Evolutionary conservation across 2,113 vertebrate species (phyloP).

Genomic region (Egretta garzetta): DNA sequence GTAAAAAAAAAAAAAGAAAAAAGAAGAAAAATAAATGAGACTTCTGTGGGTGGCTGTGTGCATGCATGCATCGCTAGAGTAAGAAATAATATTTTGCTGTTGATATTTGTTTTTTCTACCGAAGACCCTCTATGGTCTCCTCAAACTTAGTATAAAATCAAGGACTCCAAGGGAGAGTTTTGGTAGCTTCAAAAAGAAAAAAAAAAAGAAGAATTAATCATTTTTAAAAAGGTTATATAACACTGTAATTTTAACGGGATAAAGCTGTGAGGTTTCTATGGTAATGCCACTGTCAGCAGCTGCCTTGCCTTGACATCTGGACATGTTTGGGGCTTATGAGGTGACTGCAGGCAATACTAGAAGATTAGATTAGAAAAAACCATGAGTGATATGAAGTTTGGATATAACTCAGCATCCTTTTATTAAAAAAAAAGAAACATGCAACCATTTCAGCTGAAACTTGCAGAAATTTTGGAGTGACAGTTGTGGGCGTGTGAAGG

Average conservation of each 20-base stretch:
- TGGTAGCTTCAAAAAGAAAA: neutral
- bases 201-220: neutral
- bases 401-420: neutral
- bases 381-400: neutral
- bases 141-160: neutral
- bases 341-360: neutral
- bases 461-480: neutral
- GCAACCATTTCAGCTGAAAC: neutral
- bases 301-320: neutral
- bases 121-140: neutral
- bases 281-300: neutral
- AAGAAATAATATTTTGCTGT: neutral
- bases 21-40: too few species aligned
- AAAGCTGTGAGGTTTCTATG: slow-evolving; percentile 42
- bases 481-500: neutral
- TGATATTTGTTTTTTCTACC: neutral
- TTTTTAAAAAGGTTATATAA: slow-evolving; percentile 1
- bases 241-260: neutral
- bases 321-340: neutral
- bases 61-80: neutral
- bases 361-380: neutral
- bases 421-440: neutral
- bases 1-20: too few species aligned
- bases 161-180: neutral
- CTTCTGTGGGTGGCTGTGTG: neutral